A percentile compares a stretch with the other conserved stretches of the same genome.
These are phyloP conservation scores for Thalassoma bifasciatum DNA, from an alignment of 2,113 vertebrate genomes.

Conservation along the genomic window DNA sequence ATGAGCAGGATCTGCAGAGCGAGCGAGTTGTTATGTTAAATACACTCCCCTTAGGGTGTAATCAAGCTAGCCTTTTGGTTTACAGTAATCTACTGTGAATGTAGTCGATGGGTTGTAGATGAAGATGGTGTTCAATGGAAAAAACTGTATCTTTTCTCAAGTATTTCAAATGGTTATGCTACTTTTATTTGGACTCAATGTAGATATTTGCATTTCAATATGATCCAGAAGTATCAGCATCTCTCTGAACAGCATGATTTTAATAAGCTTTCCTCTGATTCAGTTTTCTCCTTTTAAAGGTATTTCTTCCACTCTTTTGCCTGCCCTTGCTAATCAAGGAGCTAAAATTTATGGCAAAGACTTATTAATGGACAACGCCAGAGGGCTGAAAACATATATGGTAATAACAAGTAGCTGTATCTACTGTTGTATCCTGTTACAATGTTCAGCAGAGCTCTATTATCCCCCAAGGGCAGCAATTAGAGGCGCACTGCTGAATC, in stretches of 20 bases:
- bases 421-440: constrained; percentile 36
- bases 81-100: too few relatives aligned
- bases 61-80: too few relatives aligned
- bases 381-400: constrained; percentile 44
- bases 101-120: too few relatives aligned
- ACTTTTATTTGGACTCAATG: too few relatives aligned
- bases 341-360: constrained; percentile 23
- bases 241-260: too few relatives aligned
- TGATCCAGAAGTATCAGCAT: neutral
- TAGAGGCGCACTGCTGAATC: constrained; percentile 64
- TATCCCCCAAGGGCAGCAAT: constrained; percentile 64
- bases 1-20: too few relatives aligned
- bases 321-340: neutral
- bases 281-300: neutral
- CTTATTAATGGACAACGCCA: constrained; percentile 30
- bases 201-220: neutral
- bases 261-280: neutral
- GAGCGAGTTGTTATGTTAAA: too few relatives aligned
- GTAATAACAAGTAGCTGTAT: constrained; percentile 45
- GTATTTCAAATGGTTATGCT: too few relatives aligned
- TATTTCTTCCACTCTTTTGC: neutral
- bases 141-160: too few relatives aligned
- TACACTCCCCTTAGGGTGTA: too few relatives aligned
- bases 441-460: constrained; percentile 46
- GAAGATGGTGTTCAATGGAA: too few relatives aligned